phyloP scores from a whole-genome alignment of 2,113 vertebrate species.

The Trachemys scripta region DNA sequence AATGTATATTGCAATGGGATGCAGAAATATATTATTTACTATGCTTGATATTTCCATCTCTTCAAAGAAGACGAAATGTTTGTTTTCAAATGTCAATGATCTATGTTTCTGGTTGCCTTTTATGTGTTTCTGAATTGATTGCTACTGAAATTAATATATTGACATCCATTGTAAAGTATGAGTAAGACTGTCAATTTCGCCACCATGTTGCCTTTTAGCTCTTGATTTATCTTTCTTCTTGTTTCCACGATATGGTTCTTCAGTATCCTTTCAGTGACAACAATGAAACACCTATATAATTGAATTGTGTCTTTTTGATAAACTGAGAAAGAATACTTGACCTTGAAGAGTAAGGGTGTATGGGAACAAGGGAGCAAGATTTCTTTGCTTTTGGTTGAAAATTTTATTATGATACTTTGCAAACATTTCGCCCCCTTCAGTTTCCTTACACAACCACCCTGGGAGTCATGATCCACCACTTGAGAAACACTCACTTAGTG shows the following conservation, averaged over 20 bases:
- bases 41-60: neutral
- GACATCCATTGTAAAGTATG: neutral
- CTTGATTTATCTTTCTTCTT: neutral
- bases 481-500: too few species aligned
- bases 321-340: neutral
- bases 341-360: neutral
- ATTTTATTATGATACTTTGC: neutral
- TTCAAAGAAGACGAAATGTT: neutral
- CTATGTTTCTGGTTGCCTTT: neutral
- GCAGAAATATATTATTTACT: neutral
- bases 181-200: neutral
- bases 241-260: neutral
- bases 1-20: neutral
- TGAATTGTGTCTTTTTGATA: neutral
- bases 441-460: neutral
- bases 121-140: conserved; percentile 18
- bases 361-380: neutral
- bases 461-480: neutral
- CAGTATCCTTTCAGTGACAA: neutral
- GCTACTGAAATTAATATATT: neutral
- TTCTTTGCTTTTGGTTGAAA: neutral
- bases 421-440: neutral
- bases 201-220: neutral
- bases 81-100: conserved; percentile 21
- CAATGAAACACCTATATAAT: neutral